Percentiles rank a stretch among this genome's conserved stretches.
Evolutionary conservation across 2,797 vertebrate genomes (phyloP).

Genomic region (Microcaecilia unicolor): DNA sequence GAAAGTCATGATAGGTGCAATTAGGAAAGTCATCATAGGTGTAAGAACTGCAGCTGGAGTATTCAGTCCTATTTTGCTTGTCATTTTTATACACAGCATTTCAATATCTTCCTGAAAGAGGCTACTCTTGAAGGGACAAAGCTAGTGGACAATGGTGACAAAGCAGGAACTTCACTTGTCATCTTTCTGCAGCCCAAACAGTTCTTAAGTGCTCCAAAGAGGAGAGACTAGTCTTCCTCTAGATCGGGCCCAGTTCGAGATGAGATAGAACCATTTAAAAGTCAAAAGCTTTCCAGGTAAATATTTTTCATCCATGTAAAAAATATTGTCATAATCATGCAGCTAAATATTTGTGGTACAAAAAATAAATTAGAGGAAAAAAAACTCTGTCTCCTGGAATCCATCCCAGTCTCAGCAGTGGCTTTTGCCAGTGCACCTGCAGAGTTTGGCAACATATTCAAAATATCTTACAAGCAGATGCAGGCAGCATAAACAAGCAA

Average conservation of each 20-base stretch:
- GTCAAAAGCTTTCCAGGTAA: slow-evolving; percentile 6
- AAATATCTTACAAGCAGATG: slow-evolving; percentile 30
- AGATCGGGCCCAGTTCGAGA: slow-evolving; percentile 32
- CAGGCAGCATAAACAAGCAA: slow-evolving; percentile 22
- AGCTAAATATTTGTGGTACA: slow-evolving; percentile 48
- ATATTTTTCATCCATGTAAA: slow-evolving; percentile 17
- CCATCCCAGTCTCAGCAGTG: slow-evolving; percentile 18
- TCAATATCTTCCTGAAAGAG: background rate
- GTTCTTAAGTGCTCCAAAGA: slow-evolving; percentile 8
- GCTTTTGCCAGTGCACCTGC: slow-evolving; percentile 48
- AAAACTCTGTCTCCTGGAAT: slow-evolving; percentile 30
- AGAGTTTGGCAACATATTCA: slow-evolving; percentile 35
- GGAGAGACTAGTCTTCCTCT: slow-evolving; percentile 18
- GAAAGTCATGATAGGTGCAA: background rate
- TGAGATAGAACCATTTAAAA: slow-evolving; percentile 19
- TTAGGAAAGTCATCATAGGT: background rate
- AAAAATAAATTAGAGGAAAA: too few species aligned
- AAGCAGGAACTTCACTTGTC: slow-evolving; percentile 11
- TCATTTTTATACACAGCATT: background rate
- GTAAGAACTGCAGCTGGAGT: background rate
- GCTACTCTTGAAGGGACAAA: slow-evolving; percentile 3
- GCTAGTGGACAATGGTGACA: slow-evolving; percentile 4
- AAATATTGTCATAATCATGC: slow-evolving; percentile 21
- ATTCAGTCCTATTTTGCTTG: too few species aligned
- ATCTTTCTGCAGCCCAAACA: slow-evolving; percentile 13